phyloP scores from a whole-genome alignment of 2,113 vertebrate genomes.

The Platysteira castanea region DNA sequence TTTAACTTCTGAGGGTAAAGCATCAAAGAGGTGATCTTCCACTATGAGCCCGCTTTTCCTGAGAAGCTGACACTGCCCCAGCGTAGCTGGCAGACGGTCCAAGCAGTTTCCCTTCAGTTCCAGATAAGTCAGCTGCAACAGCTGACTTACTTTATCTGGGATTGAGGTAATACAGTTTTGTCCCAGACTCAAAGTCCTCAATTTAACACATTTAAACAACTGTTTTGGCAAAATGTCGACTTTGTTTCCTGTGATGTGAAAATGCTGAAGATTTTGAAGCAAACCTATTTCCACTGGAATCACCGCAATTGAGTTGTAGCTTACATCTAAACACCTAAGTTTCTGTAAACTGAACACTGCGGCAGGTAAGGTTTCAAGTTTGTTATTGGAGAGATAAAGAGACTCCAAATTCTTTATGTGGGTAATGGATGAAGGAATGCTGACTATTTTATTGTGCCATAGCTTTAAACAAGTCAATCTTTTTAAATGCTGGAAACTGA shows the following conservation, averaged over 20 bases:
- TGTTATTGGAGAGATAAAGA: slow-evolving; percentile 95
- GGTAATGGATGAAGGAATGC: slow-evolving; percentile 91
- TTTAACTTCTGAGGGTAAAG: slow-evolving; percentile 90
- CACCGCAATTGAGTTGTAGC: slow-evolving; percentile 85
- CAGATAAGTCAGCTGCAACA: slow-evolving; percentile 89
- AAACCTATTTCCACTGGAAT: slow-evolving; percentile 89
- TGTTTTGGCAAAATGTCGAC: slow-evolving; percentile 91
- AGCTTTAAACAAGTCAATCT: slow-evolving; percentile 94
- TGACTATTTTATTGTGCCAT: slow-evolving; percentile 97
- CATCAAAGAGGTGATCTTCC: slow-evolving; percentile 96
- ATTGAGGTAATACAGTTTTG: slow-evolving; percentile 89
- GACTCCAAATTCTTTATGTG: slow-evolving; percentile 94
- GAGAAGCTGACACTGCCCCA: slow-evolving; percentile 88
- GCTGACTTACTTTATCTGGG: slow-evolving; percentile 90
- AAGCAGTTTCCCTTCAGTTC: slow-evolving; percentile 97
- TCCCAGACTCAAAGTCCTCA: slow-evolving; percentile 89
- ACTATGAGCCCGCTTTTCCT: slow-evolving; percentile 87
- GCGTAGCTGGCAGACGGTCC: slow-evolving; percentile 87
- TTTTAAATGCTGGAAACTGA: slow-evolving; percentile 98
- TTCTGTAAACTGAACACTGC: slow-evolving; percentile 93
- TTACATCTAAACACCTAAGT: slow-evolving; percentile 90
- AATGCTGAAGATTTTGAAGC: slow-evolving; percentile 93
- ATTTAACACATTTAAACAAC: slow-evolving; percentile 92
- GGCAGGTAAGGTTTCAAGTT: slow-evolving; percentile 88
- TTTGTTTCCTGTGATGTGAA: slow-evolving; percentile 92